Percentiles rank a stretch among this genome's conserved stretches.
These are phyloP conservation scores for Nanorana parkeri DNA, from an alignment of 2,113 vertebrate species.

Conservation along the genomic window DNA sequence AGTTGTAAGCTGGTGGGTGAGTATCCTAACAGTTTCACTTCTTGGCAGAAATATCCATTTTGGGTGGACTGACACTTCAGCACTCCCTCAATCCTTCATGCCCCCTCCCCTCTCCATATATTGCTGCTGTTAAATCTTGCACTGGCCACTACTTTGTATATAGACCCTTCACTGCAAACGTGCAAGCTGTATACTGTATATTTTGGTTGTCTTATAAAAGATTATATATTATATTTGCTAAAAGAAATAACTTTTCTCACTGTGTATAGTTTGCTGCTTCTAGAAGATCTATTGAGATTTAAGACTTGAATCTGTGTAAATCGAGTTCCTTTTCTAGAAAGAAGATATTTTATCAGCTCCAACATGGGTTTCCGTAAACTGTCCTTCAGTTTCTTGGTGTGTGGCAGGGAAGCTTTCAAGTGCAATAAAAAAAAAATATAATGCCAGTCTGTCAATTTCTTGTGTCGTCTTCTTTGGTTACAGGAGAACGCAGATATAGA, in stretches of 20 bases:
- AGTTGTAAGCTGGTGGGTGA: too few species aligned
- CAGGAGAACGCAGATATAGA: too few species aligned
- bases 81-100: not conserved
- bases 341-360: slow-evolving; percentile 72
- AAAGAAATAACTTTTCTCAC: slow-evolving; percentile 64
- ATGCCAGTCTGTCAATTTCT: slow-evolving; percentile 55
- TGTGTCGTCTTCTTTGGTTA: not conserved
- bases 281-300: slow-evolving; percentile 60
- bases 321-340: slow-evolving; percentile 71
- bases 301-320: slow-evolving; percentile 70
- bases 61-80: too few species aligned
- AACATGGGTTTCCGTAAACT: slow-evolving; percentile 58
- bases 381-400: slow-evolving; percentile 68
- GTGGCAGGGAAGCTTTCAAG: slow-evolving; percentile 66
- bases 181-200: slow-evolving; percentile 56
- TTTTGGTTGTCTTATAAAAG: slow-evolving; percentile 60
- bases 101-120: slow-evolving; percentile 2
- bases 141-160: slow-evolving; percentile 64
- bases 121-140: slow-evolving; percentile 69
- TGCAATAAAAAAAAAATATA: slow-evolving; percentile 69
- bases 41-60: too few species aligned
- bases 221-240: slow-evolving; percentile 72
- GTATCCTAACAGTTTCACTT: too few species aligned
- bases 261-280: slow-evolving; percentile 67
- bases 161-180: slow-evolving; percentile 40